Evolutionary conservation across 2,797 vertebrate genomes (phyloP).

Genomic region (Arremon brunneinucha): DNA sequence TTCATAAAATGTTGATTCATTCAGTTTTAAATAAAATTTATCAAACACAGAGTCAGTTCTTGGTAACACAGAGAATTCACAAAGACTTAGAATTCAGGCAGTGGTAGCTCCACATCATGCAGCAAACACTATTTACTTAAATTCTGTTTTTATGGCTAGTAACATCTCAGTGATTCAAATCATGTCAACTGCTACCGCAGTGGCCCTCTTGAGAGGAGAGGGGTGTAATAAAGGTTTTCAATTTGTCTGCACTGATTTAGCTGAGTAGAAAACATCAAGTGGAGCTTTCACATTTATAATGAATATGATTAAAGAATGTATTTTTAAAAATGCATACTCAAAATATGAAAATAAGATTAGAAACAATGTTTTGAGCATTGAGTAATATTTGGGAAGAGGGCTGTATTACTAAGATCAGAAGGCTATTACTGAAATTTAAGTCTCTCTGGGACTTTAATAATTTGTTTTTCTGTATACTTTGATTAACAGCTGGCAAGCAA

Average conservation of each 20-base stretch:
- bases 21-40: neutral
- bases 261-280: slow-evolving; percentile 43
- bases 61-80: neutral
- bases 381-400: neutral
- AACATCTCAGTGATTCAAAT: slow-evolving; percentile 38
- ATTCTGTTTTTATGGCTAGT: neutral
- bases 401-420: neutral
- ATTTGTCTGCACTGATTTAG: slow-evolving; percentile 37
- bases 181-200: neutral
- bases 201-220: slow-evolving; percentile 21
- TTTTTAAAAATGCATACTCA: slow-evolving; percentile 11
- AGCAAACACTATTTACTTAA: neutral
- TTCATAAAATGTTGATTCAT: accelerated
- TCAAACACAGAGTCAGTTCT: neutral
- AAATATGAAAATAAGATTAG: slow-evolving; percentile 44
- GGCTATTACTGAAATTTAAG: neutral
- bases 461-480: neutral
- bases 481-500: slow-evolving; percentile 13
- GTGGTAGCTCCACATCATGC: neutral
- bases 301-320: slow-evolving; percentile 12
- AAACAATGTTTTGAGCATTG: neutral
- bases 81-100: neutral
- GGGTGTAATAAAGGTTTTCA: slow-evolving; percentile 37
- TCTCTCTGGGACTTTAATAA: neutral
- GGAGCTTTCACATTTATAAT: slow-evolving; percentile 33